Evolutionary conservation across 1,140 invertebrate genomes (phyloP), one percentile per base, ranked within the genome.

Genomic region (Diabrotica undecimpunctata): DNA sequence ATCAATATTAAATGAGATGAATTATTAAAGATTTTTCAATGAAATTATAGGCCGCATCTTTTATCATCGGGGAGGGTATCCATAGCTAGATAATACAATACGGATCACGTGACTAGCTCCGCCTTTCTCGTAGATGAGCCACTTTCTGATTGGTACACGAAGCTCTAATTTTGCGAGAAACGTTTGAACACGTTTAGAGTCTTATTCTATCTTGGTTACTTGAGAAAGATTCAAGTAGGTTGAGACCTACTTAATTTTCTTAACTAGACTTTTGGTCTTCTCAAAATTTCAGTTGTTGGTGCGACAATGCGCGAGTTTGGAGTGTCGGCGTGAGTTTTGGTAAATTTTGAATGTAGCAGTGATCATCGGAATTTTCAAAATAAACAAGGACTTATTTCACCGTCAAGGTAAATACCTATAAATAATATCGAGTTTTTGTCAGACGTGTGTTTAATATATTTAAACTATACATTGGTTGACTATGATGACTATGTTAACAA

Each of bases 21-120:
- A 61, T 61, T 51, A 61, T 61, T 61, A 6, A 61, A 51, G 50
- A 51, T 25, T 9, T 53, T 60, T 46, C n/a, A 36, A 36, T 61
- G 35, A 61, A 61, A 61, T 61, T 61, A 61, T 61, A 61, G 10
- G 52, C 41, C 39, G 51, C 41, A 51, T 61, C 59, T 61, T 50
- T 2, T 61, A 61, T 36, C 46, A 36, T 10, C 25, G 14, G 59
- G 59, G 59, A 51, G 59, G 59, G 41, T 52, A 41, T 9, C 13
- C 10, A 12, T 61, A 53, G 25, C 55, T 25, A 11, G 7, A 57
- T 57, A 38, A 37, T 37, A 57, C 37, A 57, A 37, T 14, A 25
- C 12, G n/a, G 50, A 46, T 61, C 59, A 52, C 25, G 59, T 51
- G 41, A 36, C 25, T 41, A 25, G 46, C 46, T 25, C 59, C 59